Evolutionary conservation across 1,140 invertebrate genomes (phyloP), one percentile per base, ranked within the genome.

Genomic region (Agrypnia vestita): DNA sequence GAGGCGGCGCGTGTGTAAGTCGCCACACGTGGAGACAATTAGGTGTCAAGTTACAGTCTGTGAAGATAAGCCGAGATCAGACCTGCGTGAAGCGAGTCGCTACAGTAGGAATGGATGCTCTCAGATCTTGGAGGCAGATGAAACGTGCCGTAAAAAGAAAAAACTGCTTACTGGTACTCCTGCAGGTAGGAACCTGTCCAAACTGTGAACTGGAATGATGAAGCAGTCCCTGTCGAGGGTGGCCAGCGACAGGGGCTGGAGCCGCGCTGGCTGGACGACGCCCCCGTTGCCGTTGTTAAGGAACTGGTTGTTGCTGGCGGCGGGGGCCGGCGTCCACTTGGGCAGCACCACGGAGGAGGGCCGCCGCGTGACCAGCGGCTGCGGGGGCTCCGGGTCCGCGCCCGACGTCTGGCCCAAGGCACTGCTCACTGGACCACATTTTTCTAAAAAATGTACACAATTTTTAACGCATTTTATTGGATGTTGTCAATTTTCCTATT

Each of bases 211-310:
- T 11, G 96, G 95, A 88, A 97, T 96, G 85, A 97, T 96, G 87
- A 97, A 96, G 87, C 95, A 97, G 88, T 97, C 96, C 85, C 94
- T 91, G 86, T 96, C 94, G 77, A 96, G 87, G 0, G 93, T 95
- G 17, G 94, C 93, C 83, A 96, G 89, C 0, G 93, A 94, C 62
- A 94, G 92, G 17, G 94, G 93, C 84, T 94, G 93, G 0, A 92
- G 88, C 84, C 92, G 84, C 67, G 89, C 85, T 8, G 72, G 69
- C 15, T 62, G 56, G 9, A 62, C 51, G 46, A 56, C 44, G 17
- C 71, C 85, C 84, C 10, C 86, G 43, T 15, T 47, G 64, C 46
- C 15, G 17, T 71, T 71, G 46, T 17, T 35, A 35, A 35, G 12
- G 56, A n/a, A 19, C 35, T 76, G 76, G 76, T 44, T 44, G 43